Percentiles rank a stretch among this genome's conserved stretches.
These are phyloP conservation scores for Metridium senile DNA, from an alignment of 92 coral and sea anemone species.

Conservation along the genomic window DNA sequence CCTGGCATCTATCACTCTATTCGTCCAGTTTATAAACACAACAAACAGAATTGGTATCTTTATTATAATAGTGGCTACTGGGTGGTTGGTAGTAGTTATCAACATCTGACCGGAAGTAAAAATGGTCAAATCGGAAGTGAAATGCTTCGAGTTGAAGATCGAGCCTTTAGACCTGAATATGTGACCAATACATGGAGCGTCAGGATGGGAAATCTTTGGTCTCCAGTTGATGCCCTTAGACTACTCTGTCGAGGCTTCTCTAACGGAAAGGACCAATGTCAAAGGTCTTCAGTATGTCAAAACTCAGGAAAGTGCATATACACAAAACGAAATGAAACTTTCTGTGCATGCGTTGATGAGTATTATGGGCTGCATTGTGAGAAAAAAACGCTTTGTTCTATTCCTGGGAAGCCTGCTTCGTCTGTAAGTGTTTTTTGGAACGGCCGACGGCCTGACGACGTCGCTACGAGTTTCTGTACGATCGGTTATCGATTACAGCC, in stretches of 20 bases:
- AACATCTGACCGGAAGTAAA: not conserved
- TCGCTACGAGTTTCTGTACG: slow-evolving; percentile 53
- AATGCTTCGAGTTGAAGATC: slow-evolving; percentile 36
- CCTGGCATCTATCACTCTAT: slow-evolving; percentile 28
- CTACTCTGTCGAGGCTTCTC: slow-evolving; percentile 53
- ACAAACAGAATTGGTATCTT: slow-evolving; percentile 56
- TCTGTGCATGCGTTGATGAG: slow-evolving; percentile 35
- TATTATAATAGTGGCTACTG: slow-evolving; percentile 37
- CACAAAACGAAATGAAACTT: slow-evolving; percentile 46
- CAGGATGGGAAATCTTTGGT: slow-evolving; percentile 34
- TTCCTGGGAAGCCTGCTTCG: slow-evolving; percentile 37
- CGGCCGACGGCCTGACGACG: slow-evolving; percentile 50
- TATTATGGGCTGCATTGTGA: slow-evolving; percentile 41
- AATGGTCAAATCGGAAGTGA: slow-evolving; percentile 8
- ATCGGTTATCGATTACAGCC: slow-evolving; percentile 40
- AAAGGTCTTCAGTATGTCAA: slow-evolving; percentile 15
- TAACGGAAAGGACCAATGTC: slow-evolving; percentile 41
- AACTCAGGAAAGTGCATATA: slow-evolving; percentile 43
- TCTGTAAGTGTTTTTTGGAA: slow-evolving; percentile 26
- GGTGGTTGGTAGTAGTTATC: slow-evolving; percentile 39
- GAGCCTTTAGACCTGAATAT: slow-evolving; percentile 54
- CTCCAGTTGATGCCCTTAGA: slow-evolving; percentile 32
- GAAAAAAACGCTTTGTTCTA: slow-evolving; percentile 18
- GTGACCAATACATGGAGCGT: slow-evolving; percentile 30
- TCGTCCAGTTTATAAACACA: slow-evolving; percentile 56